Evolutionary conservation across 2,888 invertebrate genomes (phyloP).

Genomic region (Metalampra italica): DNA sequence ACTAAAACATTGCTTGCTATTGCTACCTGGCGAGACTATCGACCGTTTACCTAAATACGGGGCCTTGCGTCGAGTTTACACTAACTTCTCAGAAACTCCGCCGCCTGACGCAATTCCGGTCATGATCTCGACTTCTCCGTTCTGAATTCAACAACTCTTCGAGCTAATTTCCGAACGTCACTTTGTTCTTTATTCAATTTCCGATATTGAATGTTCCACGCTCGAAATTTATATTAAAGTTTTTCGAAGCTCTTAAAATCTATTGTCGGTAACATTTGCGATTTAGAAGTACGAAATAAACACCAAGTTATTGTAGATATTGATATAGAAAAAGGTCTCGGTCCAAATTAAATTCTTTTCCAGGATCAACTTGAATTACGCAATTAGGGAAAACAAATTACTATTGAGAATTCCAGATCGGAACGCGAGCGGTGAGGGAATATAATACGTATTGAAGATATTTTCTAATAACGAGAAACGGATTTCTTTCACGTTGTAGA

Average conservation of each 20-base stretch:
- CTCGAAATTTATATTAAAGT: slow-evolving; percentile 44
- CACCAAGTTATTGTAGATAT: slow-evolving; percentile 16
- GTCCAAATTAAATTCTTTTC: slow-evolving; percentile 49
- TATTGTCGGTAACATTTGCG: slow-evolving; percentile 21
- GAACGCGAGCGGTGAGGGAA: slow-evolving; percentile 17
- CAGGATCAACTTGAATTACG: slow-evolving; percentile 56
- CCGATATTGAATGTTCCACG: slow-evolving; percentile 58
- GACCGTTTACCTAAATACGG: slow-evolving; percentile 14
- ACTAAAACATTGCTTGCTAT: slow-evolving; percentile 1
- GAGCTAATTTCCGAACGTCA: slow-evolving; percentile 76
- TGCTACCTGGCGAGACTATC: slow-evolving; percentile 5
- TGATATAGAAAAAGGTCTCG: slow-evolving; percentile 21
- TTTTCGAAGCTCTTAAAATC: slow-evolving; percentile 36
- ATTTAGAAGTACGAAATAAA: slow-evolving; percentile 27
- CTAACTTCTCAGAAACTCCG: slow-evolving; percentile 65
- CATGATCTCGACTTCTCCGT: slow-evolving; percentile 58
- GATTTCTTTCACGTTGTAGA: neutral
- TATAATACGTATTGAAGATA: slow-evolving; percentile 14
- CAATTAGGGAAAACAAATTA: slow-evolving; percentile 63
- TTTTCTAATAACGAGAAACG: neutral
- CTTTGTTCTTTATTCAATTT: slow-evolving; percentile 78
- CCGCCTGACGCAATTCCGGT: slow-evolving; percentile 73
- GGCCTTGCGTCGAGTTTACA: slow-evolving; percentile 55
- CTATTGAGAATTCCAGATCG: slow-evolving; percentile 35
- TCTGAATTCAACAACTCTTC: slow-evolving; percentile 65